Percentiles rank a stretch among this genome's conserved stretches.
These are phyloP conservation scores for Aricia agestis DNA, from an alignment of 1,140 invertebrate species.

Conservation along the genomic window DNA sequence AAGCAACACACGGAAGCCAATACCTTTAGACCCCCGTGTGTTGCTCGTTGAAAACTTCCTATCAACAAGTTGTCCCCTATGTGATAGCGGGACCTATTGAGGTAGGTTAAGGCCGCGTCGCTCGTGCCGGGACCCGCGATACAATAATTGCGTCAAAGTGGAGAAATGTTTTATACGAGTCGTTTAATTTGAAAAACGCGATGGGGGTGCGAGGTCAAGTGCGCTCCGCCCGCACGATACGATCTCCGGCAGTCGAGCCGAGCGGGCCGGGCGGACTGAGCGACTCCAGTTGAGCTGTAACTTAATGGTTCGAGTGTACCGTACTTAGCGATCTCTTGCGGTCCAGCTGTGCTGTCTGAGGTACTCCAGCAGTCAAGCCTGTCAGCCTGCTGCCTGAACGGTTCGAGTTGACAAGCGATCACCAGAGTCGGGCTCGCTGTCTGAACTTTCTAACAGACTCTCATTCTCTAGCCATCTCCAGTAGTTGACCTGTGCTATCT, in stretches of 20 bases:
- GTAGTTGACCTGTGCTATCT: no score
- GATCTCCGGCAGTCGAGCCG: slow-evolving; percentile 58
- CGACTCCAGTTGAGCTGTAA: neutral
- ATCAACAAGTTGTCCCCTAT: neutral
- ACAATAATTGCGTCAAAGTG: slow-evolving; percentile 56
- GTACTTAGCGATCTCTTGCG: no score
- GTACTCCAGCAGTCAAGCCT: neutral
- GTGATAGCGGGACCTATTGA: neutral
- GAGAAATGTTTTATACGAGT: slow-evolving; percentile 66
- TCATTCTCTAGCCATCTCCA: no score
- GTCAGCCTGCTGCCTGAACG: no score
- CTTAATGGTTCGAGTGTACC: no score
- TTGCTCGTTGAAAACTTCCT: neutral
- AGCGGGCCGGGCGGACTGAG: slow-evolving; percentile 23
- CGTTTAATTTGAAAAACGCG: slow-evolving; percentile 73
- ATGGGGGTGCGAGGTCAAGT: slow-evolving; percentile 72
- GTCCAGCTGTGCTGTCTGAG: no score
- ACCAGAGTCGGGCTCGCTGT: no score
- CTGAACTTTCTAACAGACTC: no score
- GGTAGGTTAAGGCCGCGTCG: neutral
- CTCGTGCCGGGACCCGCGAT: neutral
- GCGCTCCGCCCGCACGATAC: slow-evolving; percentile 65
- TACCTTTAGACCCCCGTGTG: no score
- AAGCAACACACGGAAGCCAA: no score
- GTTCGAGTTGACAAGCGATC: no score